These are phyloP conservation scores for Teleopsis dalmanni DNA, from an alignment of 1,140 invertebrate species.

Conservation along the genomic window DNA sequence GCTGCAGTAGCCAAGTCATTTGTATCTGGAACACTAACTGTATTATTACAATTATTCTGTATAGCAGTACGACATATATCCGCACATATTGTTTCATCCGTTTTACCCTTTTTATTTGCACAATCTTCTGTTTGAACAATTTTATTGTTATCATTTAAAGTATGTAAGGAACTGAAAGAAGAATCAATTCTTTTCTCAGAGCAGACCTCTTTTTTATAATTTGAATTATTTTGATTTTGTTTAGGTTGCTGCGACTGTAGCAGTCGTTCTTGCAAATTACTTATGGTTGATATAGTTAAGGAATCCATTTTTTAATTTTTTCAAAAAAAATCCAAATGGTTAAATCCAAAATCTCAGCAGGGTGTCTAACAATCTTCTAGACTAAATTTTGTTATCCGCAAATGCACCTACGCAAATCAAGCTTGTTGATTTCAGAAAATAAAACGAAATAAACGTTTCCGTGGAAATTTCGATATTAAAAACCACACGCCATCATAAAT, in stretches of 20 bases:
- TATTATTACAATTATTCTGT: too few relatives aligned
- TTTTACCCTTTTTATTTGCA: too few relatives aligned
- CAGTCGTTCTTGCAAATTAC: conserved; percentile 9
- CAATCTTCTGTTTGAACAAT: too few relatives aligned
- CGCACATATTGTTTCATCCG: too few relatives aligned
- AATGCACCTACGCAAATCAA: neutral
- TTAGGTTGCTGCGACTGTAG: conserved; percentile 12
- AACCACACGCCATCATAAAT: conserved; percentile 45
- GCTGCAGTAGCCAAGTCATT: conserved; percentile 44
- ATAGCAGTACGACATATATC: too few relatives aligned
- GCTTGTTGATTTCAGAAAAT: neutral
- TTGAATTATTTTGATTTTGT: too few relatives aligned
- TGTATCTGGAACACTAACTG: conserved; percentile 21
- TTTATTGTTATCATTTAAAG: too few relatives aligned
- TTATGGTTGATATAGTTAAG: neutral
- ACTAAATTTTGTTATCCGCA: neutral
- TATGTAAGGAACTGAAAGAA: too few relatives aligned
- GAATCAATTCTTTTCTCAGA: too few relatives aligned
- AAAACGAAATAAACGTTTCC: conserved; percentile 8
- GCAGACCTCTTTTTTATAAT: too few relatives aligned
- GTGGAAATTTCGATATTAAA: conserved; percentile 42
- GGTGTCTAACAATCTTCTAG: neutral
- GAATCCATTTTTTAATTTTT: too few relatives aligned
- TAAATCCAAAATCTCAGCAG: conserved; percentile 8
- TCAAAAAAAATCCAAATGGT: too few relatives aligned